A percentile compares a stretch with the other conserved stretches of the same genome.
These are phyloP conservation scores for Dasyurus viverrinus DNA, from an alignment of 2,113 vertebrate species.

Conservation along the genomic window DNA sequence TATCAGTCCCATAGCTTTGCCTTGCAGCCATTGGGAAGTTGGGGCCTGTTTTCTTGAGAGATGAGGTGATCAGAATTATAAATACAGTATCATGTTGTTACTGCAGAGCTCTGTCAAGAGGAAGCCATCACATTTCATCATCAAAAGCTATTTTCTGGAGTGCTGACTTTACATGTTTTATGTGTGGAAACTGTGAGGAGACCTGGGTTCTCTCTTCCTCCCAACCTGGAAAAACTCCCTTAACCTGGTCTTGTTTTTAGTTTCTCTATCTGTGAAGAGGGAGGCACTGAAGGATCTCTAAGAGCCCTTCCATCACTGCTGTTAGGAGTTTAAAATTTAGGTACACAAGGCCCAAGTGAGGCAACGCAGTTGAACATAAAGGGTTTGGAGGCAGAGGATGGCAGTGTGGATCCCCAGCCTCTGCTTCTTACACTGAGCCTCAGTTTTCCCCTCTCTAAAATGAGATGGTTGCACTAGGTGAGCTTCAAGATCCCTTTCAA, in stretches of 20 bases:
- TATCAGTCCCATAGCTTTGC: not conserved
- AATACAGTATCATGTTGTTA: not conserved
- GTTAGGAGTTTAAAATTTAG: not conserved
- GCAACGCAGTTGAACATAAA: not conserved
- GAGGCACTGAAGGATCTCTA: not conserved
- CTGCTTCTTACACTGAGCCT: not conserved
- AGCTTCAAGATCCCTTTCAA: too few species aligned
- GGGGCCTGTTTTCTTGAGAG: not conserved
- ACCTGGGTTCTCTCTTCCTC: not conserved
- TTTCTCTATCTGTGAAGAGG: not conserved
- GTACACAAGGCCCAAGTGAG: not conserved
- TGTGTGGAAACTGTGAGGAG: not conserved
- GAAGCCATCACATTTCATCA: not conserved
- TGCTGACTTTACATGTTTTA: not conserved
- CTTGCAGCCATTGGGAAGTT: constrained; percentile 10
- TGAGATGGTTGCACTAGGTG: too few species aligned
- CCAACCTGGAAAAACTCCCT: not conserved
- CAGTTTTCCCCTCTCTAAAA: not conserved
- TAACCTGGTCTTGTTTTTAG: not conserved
- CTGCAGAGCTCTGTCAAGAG: not conserved
- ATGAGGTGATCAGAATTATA: not conserved
- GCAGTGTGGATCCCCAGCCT: not conserved
- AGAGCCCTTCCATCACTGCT: not conserved
- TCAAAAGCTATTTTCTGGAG: not conserved
- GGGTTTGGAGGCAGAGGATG: not conserved